Evolutionary conservation across 2,888 invertebrate species (phyloP).

Genomic region (Hirtodrosophila histrioides): DNA sequence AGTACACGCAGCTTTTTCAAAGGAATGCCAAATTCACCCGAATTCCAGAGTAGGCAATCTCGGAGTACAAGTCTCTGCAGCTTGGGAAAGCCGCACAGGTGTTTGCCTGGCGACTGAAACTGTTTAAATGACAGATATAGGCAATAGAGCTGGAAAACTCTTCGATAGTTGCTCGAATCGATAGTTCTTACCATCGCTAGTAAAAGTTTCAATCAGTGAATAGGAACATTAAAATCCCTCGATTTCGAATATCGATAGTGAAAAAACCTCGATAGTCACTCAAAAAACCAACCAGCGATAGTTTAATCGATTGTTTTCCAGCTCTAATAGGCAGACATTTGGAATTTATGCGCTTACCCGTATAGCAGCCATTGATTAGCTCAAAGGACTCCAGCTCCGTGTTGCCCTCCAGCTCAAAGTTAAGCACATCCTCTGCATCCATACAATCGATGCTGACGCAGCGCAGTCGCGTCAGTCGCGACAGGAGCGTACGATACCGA

Average conservation of each 20-base stretch:
- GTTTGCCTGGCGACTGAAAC: slow-evolving; percentile 43
- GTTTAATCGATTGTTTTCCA: background rate
- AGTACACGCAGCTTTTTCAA: slow-evolving; percentile 40
- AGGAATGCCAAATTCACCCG: slow-evolving; percentile 65
- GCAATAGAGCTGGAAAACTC: background rate
- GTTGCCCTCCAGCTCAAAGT: slow-evolving; percentile 52
- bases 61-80: slow-evolving; percentile 54
- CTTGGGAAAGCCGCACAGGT: slow-evolving; percentile 58
- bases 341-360: slow-evolving; percentile 40
- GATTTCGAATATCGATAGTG: too few relatives aligned
- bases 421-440: slow-evolving; percentile 66
- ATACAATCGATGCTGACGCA: slow-evolving; percentile 53
- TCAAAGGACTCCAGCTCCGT: slow-evolving; percentile 56
- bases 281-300: too few relatives aligned
- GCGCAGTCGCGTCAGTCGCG: slow-evolving; percentile 44
- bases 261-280: background rate
- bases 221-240: too few relatives aligned
- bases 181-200: background rate
- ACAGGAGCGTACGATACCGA: slow-evolving; percentile 45
- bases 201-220: too few relatives aligned
- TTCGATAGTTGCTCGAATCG: background rate
- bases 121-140: background rate
- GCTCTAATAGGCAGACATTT: background rate
- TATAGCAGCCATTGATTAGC: slow-evolving; percentile 64
- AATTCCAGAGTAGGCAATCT: slow-evolving; percentile 68